Conservation (phyloP, 2,888 invertebrate genomes). For the Taphrorychus bicolor region DNA sequence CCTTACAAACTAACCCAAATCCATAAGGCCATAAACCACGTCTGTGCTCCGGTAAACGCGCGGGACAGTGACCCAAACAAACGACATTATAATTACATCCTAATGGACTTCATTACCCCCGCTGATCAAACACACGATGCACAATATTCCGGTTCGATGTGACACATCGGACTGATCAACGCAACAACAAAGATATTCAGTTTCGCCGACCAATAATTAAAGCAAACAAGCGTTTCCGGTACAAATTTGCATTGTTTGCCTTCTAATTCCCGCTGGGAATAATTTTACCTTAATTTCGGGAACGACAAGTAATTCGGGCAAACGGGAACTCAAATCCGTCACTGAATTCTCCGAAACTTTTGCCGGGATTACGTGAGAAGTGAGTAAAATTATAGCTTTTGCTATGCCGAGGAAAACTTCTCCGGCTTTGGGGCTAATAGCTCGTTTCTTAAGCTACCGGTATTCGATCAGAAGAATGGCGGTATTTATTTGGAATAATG, state of each 20-base stretch:
- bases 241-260: conserved; percentile 14
- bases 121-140: not conserved
- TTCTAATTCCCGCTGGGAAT: conserved; percentile 4
- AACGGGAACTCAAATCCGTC: conserved; percentile 17
- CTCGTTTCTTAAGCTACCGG: conserved; percentile 3
- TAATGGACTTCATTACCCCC: not conserved
- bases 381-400: conserved; percentile 3
- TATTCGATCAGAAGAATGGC: not conserved
- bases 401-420: not conserved
- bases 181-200: conserved; percentile 16
- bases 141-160: not conserved
- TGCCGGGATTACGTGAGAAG: conserved; percentile 1
- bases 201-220: conserved; percentile 19
- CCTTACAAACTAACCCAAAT: too few species aligned
- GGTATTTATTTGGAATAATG: conserved; percentile 5
- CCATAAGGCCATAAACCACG: not conserved
- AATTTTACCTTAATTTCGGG: conserved; percentile 5
- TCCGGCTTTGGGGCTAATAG: not conserved
- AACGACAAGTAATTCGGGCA: not conserved
- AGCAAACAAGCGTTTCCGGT: conserved; percentile 13
- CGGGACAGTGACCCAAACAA: not conserved
- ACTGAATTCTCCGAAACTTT: conserved; percentile 12
- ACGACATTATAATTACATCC: conserved; percentile 1
- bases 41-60: not conserved
- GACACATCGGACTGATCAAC: not conserved